These are phyloP conservation scores for Hippocampus mohnikei DNA, from an alignment of 2,113 vertebrate species.

Conservation along the genomic window DNA sequence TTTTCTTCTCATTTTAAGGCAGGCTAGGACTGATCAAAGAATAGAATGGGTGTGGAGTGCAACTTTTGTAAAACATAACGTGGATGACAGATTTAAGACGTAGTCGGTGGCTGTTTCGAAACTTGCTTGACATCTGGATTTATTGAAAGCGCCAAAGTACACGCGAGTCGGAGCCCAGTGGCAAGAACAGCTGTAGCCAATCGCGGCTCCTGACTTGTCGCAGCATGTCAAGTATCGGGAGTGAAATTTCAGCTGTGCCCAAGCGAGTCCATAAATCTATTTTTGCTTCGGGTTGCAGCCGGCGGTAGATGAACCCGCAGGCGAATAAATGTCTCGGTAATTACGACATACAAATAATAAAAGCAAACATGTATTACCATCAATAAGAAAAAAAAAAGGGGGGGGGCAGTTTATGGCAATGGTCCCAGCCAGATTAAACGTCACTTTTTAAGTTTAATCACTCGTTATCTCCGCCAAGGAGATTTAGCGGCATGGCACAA, in stretches of 20 bases:
- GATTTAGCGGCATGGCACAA: background rate
- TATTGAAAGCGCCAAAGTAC: conserved; percentile 26
- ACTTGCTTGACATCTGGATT: conserved; percentile 43
- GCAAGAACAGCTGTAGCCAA: conserved; percentile 32
- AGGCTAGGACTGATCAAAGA: conserved; percentile 21
- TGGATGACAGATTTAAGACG: conserved; percentile 3
- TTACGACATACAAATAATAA: conserved; percentile 8
- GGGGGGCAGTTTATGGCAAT: background rate
- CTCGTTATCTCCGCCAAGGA: background rate
- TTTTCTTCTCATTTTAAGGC: conserved; percentile 54
- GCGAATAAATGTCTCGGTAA: conserved; percentile 43
- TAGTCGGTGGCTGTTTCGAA: conserved; percentile 14
- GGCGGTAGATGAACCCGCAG: conserved; percentile 21
- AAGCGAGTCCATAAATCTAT: conserved; percentile 66
- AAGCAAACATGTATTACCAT: conserved; percentile 9
- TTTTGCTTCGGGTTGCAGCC: conserved; percentile 59
- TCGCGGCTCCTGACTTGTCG: conserved; percentile 56
- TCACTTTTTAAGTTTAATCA: background rate
- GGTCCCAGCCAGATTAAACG: background rate
- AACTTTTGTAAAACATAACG: conserved; percentile 2
- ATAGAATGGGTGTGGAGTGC: background rate
- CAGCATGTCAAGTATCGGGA: conserved; percentile 66
- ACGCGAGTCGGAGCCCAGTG: conserved; percentile 3
- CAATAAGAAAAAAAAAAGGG: background rate
- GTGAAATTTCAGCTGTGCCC: conserved; percentile 68